phyloP scores from a whole-genome alignment of 2,888 invertebrate genomes.

The Sympetrum striolatum region DNA sequence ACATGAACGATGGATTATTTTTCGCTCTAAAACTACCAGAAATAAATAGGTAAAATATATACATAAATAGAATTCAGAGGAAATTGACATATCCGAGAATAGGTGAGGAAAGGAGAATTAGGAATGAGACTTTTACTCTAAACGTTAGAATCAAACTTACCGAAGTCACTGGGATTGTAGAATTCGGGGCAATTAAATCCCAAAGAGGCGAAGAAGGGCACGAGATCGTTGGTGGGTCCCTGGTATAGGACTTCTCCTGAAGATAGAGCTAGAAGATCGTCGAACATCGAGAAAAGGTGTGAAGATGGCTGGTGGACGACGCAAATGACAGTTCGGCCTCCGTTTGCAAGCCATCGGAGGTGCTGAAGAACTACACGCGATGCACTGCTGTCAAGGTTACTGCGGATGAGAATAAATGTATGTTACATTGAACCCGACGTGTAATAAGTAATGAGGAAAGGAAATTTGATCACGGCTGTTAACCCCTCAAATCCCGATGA shows the following conservation, averaged over 20 bases:
- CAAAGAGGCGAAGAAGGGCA: constrained; percentile 73
- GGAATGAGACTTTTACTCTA: not conserved
- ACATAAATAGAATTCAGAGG: not conserved
- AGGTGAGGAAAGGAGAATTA: not conserved
- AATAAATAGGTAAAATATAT: no score
- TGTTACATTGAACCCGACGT: no score
- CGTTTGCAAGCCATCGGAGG: constrained; percentile 77
- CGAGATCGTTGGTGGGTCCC: constrained; percentile 76
- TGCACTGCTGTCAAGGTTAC: constrained; percentile 88
- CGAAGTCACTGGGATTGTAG: constrained; percentile 81
- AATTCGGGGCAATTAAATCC: constrained; percentile 74
- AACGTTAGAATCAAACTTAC: constrained; percentile 58
- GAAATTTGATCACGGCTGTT: no score
- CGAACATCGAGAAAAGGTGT: constrained; percentile 90
- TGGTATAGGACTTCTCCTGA: constrained; percentile 85
- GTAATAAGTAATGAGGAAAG: no score
- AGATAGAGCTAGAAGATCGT: constrained; percentile 84
- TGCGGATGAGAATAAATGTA: constrained; percentile 57
- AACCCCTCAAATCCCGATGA: no score
- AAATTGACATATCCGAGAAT: not conserved
- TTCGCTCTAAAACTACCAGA: no score
- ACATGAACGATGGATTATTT: no score
- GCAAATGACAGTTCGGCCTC: constrained; percentile 87
- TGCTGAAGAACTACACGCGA: constrained; percentile 83
- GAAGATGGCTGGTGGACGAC: constrained; percentile 96